phyloP scores from a whole-genome alignment of 2,797 vertebrate species.

The Salmo trutta region DNA sequence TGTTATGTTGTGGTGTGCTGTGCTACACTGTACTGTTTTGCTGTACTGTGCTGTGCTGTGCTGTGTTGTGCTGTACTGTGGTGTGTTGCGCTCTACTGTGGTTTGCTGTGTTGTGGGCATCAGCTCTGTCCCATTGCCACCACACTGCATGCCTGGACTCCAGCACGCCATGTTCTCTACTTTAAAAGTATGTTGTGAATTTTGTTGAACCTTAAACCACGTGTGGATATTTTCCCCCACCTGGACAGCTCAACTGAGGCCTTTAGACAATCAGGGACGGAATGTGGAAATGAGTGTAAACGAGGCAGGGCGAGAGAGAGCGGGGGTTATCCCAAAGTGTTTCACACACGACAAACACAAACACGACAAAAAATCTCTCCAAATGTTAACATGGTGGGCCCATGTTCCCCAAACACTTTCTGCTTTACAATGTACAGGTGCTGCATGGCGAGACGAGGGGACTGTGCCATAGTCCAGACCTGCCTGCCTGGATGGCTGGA shows the following conservation, averaged over 20 bases:
- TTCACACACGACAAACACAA: slow-evolving; percentile 36
- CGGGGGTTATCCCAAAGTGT: slow-evolving; percentile 53
- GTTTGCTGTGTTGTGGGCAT: neutral
- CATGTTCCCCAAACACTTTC: slow-evolving; percentile 37
- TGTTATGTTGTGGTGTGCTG: slow-evolving; percentile 8
- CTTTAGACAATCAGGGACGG: slow-evolving; percentile 42
- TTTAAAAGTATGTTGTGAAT: slow-evolving; percentile 70
- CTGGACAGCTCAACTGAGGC: slow-evolving; percentile 33
- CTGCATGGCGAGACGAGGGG: slow-evolving; percentile 36
- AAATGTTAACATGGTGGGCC: slow-evolving; percentile 51
- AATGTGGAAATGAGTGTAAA: slow-evolving; percentile 53
- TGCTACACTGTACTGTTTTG: neutral
- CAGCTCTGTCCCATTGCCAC: slow-evolving; percentile 34
- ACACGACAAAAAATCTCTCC: slow-evolving; percentile 49
- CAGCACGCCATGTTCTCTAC: slow-evolving; percentile 63
- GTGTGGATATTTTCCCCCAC: slow-evolving; percentile 63
- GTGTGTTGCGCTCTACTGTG: neutral
- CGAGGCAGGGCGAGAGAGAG: slow-evolving; percentile 11
- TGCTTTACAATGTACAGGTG: slow-evolving; percentile 80
- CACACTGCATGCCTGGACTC: slow-evolving; percentile 56
- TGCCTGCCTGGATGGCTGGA: slow-evolving; percentile 29
- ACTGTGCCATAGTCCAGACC: slow-evolving; percentile 65
- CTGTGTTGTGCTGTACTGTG: too few species aligned
- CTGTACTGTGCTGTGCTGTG: neutral
- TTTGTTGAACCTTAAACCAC: slow-evolving; percentile 74